phyloP scores from a whole-genome alignment of 2,888 invertebrate species.

The Sinhomidia bicolor region DNA sequence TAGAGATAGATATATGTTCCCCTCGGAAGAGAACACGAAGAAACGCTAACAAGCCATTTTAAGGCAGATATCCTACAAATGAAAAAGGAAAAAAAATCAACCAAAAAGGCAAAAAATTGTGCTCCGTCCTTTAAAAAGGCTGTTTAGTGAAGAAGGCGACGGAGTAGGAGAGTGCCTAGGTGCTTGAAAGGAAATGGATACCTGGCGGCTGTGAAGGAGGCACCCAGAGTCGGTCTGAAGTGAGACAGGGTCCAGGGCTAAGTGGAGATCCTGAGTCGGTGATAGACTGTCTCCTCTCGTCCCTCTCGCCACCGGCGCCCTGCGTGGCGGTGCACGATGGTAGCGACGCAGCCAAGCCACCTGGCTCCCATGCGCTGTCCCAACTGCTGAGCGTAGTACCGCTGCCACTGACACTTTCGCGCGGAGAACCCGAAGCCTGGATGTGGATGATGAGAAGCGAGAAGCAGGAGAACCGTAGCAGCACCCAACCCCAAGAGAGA shows the following conservation, averaged over 20 bases:
- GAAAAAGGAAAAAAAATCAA: constrained; percentile 22
- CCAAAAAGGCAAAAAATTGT: not conserved
- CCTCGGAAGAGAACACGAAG: not conserved
- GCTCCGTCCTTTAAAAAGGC: not conserved
- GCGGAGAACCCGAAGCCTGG: constrained; percentile 79
- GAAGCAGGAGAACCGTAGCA: not conserved
- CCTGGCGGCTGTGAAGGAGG: constrained; percentile 78
- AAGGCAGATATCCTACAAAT: constrained; percentile 50
- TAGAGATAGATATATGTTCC: not conserved
- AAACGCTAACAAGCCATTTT: constrained; percentile 43
- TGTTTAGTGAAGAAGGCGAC: not conserved
- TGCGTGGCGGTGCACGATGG: constrained; percentile 78
- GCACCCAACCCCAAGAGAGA: not conserved
- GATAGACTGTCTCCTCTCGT: constrained; percentile 76
- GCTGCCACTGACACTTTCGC: constrained; percentile 79
- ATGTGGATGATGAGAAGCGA: too few relatives aligned
- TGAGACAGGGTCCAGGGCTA: constrained; percentile 77
- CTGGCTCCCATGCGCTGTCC: constrained; percentile 79
- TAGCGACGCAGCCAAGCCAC: constrained; percentile 78
- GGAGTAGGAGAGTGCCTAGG: too few relatives aligned
- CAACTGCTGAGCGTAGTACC: constrained; percentile 79
- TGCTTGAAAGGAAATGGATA: constrained; percentile 44
- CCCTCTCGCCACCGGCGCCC: constrained; percentile 60
- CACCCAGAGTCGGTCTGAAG: constrained; percentile 78
- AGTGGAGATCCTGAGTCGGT: constrained; percentile 77